Percentiles rank a stretch among this genome's conserved stretches.
Conservation (phyloP, 2,888 invertebrate species). For the Thalpophila matura region DNA sequence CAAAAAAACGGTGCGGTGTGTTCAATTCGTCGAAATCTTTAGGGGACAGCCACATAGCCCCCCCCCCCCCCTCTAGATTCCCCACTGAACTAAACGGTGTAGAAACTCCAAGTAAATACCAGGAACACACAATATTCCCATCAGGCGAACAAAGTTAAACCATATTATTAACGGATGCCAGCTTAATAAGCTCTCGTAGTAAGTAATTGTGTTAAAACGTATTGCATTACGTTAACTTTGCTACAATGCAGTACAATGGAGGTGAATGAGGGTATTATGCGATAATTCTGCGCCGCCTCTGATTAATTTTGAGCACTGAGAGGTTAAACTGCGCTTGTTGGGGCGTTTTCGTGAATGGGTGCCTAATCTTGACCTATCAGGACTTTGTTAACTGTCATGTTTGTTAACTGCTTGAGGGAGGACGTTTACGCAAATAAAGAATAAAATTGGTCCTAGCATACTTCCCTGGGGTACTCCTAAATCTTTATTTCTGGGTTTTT, state of each 20-base stretch:
- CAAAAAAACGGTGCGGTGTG: too few relatives aligned
- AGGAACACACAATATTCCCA: slow-evolving; percentile 46
- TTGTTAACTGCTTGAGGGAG: too few relatives aligned
- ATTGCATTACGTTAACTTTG: slow-evolving; percentile 60
- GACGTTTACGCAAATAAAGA: too few relatives aligned
- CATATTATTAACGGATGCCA: slow-evolving; percentile 57
- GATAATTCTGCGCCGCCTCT: slow-evolving; percentile 55
- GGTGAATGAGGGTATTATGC: slow-evolving; percentile 65
- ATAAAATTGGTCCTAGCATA: too few relatives aligned
- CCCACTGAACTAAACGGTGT: slow-evolving; percentile 1
- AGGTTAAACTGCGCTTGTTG: slow-evolving; percentile 3
- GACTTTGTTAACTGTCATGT: too few relatives aligned
- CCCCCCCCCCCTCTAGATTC: too few relatives aligned
- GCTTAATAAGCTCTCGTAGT: slow-evolving; percentile 61
- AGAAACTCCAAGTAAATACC: slow-evolving; percentile 35
- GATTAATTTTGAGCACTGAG: slow-evolving; percentile 45
- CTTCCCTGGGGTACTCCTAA: too few relatives aligned
- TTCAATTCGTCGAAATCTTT: too few relatives aligned
- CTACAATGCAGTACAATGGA: slow-evolving; percentile 50
- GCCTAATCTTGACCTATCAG: background rate
- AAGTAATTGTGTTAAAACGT: slow-evolving; percentile 67
- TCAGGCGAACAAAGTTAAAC: slow-evolving; percentile 50
- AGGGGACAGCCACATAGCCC: too few relatives aligned
- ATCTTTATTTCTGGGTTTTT: too few relatives aligned
- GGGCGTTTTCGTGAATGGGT: background rate